These are phyloP conservation scores for Desmodus rotundus DNA, from an alignment of 2,113 vertebrate genomes.

Conservation along the genomic window DNA sequence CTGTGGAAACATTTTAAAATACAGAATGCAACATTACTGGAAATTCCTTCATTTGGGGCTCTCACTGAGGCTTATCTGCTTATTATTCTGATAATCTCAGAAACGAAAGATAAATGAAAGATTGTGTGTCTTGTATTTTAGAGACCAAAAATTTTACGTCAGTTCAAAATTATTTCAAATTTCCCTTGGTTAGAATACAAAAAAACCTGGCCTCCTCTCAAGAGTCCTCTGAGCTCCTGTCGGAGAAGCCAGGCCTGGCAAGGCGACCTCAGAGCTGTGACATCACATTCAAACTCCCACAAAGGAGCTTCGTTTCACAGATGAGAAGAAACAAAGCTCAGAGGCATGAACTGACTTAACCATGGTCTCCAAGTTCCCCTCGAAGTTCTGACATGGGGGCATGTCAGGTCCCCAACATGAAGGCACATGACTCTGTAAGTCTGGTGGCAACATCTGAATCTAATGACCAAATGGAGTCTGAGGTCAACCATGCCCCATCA, in stretches of 20 bases:
- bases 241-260: not conserved
- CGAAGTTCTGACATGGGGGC: too few species aligned
- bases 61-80: not conserved
- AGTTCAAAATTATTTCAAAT: slow-evolving; percentile 11
- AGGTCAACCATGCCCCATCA: not conserved
- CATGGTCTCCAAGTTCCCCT: not conserved
- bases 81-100: not conserved
- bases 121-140: not conserved
- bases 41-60: not conserved
- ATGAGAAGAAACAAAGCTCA: not conserved
- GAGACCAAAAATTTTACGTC: not conserved
- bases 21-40: not conserved
- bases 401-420: not conserved
- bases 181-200: not conserved
- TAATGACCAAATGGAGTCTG: not conserved
- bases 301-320: not conserved
- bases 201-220: not conserved
- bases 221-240: not conserved
- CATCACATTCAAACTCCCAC: not conserved
- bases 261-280: not conserved
- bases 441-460: not conserved
- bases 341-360: not conserved
- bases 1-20: not conserved
- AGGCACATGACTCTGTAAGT: not conserved
- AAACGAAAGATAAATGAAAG: slow-evolving; percentile 16